phyloP scores from a whole-genome alignment of 2,113 vertebrate species.

The Maccullochella peelii region DNA sequence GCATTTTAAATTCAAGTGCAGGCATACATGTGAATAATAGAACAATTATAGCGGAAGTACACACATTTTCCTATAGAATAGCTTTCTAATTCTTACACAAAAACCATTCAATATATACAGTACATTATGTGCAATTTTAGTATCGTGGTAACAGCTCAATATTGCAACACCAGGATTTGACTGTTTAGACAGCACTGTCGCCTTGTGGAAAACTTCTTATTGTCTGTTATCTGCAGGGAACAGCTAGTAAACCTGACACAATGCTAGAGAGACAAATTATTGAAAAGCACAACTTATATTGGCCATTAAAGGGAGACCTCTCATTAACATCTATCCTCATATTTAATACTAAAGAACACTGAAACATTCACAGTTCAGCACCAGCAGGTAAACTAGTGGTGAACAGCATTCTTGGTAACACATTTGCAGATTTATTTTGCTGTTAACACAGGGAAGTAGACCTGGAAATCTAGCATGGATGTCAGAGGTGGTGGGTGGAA shows the following conservation, averaged over 20 bases:
- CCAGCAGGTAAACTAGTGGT: not conserved
- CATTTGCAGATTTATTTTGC: not conserved
- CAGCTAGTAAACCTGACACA: not conserved
- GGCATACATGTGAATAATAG: not conserved
- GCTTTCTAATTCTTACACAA: not conserved
- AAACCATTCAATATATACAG: not conserved
- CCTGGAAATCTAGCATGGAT: not conserved
- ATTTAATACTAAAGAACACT: not conserved
- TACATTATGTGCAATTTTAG: not conserved
- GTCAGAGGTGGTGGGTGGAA: not conserved
- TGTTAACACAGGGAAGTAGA: not conserved
- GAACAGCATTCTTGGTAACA: not conserved
- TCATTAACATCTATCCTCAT: not conserved
- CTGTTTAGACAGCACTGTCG: conserved; percentile 11
- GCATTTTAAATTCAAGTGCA: not conserved
- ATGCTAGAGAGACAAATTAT: not conserved
- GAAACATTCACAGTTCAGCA: not conserved
- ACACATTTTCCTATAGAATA: not conserved
- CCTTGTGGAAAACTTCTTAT: not conserved
- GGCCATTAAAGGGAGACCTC: not conserved
- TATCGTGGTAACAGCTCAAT: conserved; percentile 3
- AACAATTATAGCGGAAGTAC: not conserved
- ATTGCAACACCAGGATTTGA: conserved; percentile 10
- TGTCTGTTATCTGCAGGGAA: not conserved
- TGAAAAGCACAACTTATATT: not conserved